Evolutionary conservation across 2,888 invertebrate genomes (phyloP).

Genomic region (Polylopha cassiicola): DNA sequence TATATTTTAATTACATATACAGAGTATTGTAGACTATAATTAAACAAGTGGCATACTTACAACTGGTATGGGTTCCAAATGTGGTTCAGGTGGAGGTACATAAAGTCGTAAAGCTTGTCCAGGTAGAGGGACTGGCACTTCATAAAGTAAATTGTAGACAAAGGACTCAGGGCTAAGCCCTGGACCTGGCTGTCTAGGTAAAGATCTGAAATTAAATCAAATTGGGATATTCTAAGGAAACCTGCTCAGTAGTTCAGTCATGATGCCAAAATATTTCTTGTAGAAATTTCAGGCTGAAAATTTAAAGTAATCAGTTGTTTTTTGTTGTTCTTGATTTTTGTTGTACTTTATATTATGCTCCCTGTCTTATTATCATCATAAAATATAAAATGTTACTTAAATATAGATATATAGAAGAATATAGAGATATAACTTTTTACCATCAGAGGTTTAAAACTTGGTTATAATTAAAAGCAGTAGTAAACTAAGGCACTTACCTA

Average conservation of each 20-base stretch:
- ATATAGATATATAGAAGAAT: too few relatives aligned
- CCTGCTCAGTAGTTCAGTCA: too few relatives aligned
- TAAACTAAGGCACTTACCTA: slow-evolving; percentile 74
- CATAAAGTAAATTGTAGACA: slow-evolving; percentile 96
- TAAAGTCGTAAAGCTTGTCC: slow-evolving; percentile 91
- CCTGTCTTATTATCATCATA: too few relatives aligned
- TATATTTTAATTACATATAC: too few relatives aligned
- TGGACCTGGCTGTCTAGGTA: slow-evolving; percentile 85
- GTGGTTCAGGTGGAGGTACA: slow-evolving; percentile 83
- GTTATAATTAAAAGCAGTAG: slow-evolving; percentile 2
- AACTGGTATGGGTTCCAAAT: slow-evolving; percentile 80
- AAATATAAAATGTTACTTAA: too few relatives aligned
- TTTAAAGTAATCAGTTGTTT: too few relatives aligned
- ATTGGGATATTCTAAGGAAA: not conserved
- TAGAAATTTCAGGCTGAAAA: too few relatives aligned
- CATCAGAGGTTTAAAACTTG: not conserved
- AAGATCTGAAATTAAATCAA: slow-evolving; percentile 76
- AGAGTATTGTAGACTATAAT: too few relatives aligned
- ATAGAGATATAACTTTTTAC: too few relatives aligned
- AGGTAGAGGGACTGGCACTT: slow-evolving; percentile 92
- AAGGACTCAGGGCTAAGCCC: slow-evolving; percentile 93
- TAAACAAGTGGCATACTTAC: slow-evolving; percentile 49
- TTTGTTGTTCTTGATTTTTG: too few relatives aligned
- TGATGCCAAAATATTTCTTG: too few relatives aligned
- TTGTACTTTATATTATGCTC: too few relatives aligned